Conservation (phyloP, 2,888 invertebrate genomes). For the Drosophila helvetica region DNA sequence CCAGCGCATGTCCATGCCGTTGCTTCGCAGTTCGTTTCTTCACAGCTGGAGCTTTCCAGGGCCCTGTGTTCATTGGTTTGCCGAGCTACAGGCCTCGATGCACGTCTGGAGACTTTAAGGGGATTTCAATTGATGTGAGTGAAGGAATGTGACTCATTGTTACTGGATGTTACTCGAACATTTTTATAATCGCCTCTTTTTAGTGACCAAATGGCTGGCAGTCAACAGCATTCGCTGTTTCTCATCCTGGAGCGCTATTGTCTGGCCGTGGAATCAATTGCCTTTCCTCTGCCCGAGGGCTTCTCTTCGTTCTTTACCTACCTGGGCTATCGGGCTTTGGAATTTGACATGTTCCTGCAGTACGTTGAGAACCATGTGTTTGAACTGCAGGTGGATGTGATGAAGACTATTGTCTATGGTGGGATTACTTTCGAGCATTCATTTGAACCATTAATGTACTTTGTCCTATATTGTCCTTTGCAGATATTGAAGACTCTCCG, state of each 20-base stretch:
- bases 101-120: constrained; percentile 88
- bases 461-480: too few relatives aligned
- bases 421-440: constrained; percentile 48
- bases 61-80: constrained; percentile 90
- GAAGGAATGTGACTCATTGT: background rate
- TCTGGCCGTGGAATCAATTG: constrained; percentile 90
- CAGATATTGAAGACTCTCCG: constrained; percentile 85
- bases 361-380: constrained; percentile 93
- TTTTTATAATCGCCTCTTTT: background rate
- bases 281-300: constrained; percentile 93
- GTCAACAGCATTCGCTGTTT: constrained; percentile 89
- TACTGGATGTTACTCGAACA: background rate
- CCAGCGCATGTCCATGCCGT: constrained; percentile 91
- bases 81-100: constrained; percentile 88
- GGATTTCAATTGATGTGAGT: constrained; percentile 92
- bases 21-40: constrained; percentile 91
- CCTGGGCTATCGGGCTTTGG: constrained; percentile 91
- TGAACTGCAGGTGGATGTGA: constrained; percentile 93
- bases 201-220: constrained; percentile 90
- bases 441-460: background rate
- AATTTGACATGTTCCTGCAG: constrained; percentile 91
- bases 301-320: constrained; percentile 95
- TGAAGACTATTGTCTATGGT: constrained; percentile 93
- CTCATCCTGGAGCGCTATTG: constrained; percentile 92
- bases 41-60: constrained; percentile 92